Conservation (phyloP, 2,797 vertebrate genomes). For the Cyprinella venusta region DNA sequence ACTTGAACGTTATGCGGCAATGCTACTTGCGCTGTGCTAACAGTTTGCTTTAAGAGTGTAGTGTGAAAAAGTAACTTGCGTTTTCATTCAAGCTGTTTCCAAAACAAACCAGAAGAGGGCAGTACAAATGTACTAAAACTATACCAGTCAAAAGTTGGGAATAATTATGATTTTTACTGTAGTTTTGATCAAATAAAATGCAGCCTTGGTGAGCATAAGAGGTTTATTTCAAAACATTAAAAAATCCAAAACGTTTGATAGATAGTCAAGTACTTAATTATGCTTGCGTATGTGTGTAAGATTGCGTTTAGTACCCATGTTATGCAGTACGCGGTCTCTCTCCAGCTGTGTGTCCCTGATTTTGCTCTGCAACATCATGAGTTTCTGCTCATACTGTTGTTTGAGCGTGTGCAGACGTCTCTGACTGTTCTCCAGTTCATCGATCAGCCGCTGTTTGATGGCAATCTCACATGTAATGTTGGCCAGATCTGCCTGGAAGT, state of each 20-base stretch:
- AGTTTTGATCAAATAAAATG: background rate
- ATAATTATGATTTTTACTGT: background rate
- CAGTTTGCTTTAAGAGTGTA: background rate
- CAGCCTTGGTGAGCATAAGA: background rate
- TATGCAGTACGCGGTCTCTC: constrained; percentile 94
- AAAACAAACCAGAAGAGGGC: constrained; percentile 4
- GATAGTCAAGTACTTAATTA: background rate
- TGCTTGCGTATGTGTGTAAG: background rate
- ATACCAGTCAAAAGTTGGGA: background rate
- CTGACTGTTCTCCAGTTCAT: constrained; percentile 97
- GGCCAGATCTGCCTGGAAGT: constrained; percentile 92
- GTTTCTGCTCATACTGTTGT: constrained; percentile 95
- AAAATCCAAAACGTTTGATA: background rate
- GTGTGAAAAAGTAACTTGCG: background rate
- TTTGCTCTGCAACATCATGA: constrained; percentile 94
- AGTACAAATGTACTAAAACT: background rate
- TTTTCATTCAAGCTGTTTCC: background rate
- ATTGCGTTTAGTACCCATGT: constrained; percentile 79
- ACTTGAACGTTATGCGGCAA: background rate
- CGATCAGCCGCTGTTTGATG: constrained; percentile 97
- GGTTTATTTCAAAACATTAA: background rate
- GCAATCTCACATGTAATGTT: constrained; percentile 99
- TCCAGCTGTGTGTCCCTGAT: constrained; percentile 96
- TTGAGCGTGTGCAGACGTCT: constrained; percentile 92
- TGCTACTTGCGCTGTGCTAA: background rate